Evolutionary conservation across 2,113 vertebrate genomes (phyloP), one percentile per base, ranked within the genome.

Genomic region (Sturnus vulgaris): DNA sequence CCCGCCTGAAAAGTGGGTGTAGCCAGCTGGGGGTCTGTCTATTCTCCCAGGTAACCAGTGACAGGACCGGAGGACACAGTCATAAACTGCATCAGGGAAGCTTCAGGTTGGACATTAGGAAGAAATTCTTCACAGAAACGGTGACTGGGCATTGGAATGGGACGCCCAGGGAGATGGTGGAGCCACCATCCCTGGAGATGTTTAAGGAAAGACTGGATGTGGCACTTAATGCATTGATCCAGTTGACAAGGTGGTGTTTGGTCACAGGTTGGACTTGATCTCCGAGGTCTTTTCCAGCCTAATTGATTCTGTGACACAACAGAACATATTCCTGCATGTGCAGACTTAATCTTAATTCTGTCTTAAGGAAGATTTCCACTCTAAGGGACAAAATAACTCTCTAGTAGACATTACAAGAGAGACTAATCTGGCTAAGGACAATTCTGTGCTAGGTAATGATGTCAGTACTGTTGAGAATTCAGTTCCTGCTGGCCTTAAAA

Each of bases 21-120:
- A 50, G 22, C 22, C 37, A 50, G 10, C 5, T 33, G 18, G 3
- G 7, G 18, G 3, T 18, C 0, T 1, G 4, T 10, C 11, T 15
- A 13, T 64, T 28, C 27, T 57, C 27, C 30, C 15, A 15, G 15
- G 15, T 8, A 42, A 27, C 9, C 27, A 50, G 17, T 8, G 22
- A 27, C 22, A 49, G 21, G 17, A 57, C 31, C 42, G 49, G 15
- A 72, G 21, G 7, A 42, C 17, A 21, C 11, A 21, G 8, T 28
- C 23, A 35, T 49, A 40, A n/a, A 20, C 20, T 75, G 52, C 7
- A 23, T 13, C 20, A 35, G 8, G 7, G 4, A 55, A 16, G 22
- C 18, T 50, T 33, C 28, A 33, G 18, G 4, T 50, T 37, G 15
- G 33, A 44, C 18, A 28, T 37, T 7, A 37, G 23, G 22, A 59